These are phyloP conservation scores for Thymelicus lineola DNA, from an alignment of 2,888 invertebrate genomes.

Conservation along the genomic window DNA sequence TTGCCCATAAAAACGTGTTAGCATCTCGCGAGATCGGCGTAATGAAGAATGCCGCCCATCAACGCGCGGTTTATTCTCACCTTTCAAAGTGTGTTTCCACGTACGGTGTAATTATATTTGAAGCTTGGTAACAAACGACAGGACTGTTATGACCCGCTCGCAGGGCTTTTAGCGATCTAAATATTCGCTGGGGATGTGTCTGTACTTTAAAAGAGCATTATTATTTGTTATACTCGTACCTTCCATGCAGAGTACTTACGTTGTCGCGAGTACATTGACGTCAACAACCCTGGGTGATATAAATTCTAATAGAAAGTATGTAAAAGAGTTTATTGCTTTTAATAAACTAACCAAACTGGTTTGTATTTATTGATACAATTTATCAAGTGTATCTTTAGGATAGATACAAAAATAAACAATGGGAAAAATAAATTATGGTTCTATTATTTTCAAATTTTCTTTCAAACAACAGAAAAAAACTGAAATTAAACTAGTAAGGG, in stretches of 20 bases:
- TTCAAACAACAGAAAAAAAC: too few species aligned
- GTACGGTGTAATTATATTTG: conserved; percentile 63
- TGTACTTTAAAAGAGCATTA: conserved; percentile 27
- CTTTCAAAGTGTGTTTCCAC: conserved; percentile 65
- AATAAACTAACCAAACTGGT: too few species aligned
- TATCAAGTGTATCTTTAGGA: too few species aligned
- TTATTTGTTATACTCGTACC: conserved; percentile 12
- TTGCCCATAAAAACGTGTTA: conserved; percentile 70
- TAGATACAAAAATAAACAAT: too few species aligned
- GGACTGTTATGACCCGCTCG: conserved; percentile 44
- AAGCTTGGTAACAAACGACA: conserved; percentile 41
- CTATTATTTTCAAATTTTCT: too few species aligned
- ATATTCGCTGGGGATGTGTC: conserved; percentile 30
- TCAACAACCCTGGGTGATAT: too few species aligned
- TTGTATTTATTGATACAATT: too few species aligned
- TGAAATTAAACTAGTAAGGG: too few species aligned
- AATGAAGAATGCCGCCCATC: conserved; percentile 67
- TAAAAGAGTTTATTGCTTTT: too few species aligned
- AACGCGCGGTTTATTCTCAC: conserved; percentile 52
- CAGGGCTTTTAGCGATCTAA: conserved; percentile 41
- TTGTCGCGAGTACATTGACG: neutral
- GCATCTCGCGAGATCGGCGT: conserved; percentile 60
- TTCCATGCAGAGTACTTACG: conserved; percentile 8
- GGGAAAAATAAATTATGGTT: too few species aligned
- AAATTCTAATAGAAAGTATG: too few species aligned